phyloP scores from a whole-genome alignment of 2,888 invertebrate species.

The Drosophila barbarae region DNA sequence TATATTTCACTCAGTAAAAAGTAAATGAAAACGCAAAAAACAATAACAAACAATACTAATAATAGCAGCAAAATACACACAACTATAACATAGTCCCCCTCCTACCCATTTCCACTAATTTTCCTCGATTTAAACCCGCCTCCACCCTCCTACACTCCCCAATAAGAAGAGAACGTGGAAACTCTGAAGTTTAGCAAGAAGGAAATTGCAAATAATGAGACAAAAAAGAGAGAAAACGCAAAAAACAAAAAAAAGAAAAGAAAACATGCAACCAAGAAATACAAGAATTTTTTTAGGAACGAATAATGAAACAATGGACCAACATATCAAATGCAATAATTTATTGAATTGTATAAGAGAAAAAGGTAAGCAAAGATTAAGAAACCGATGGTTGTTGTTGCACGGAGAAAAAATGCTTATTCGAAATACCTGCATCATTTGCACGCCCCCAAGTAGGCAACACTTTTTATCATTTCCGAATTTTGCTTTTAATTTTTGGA shows the following conservation, averaged over 20 bases:
- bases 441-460: too few species aligned
- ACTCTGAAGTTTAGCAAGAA: constrained; percentile 19
- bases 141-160: constrained; percentile 10
- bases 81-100: constrained; percentile 24
- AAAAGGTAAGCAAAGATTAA: constrained; percentile 59
- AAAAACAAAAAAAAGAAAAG: not conserved
- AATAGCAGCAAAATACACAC: constrained; percentile 36
- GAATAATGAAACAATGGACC: constrained; percentile 78
- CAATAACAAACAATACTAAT: constrained; percentile 23
- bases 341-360: constrained; percentile 72
- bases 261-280: constrained; percentile 36
- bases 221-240: constrained; percentile 14
- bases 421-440: too few species aligned
- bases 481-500: too few species aligned
- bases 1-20: constrained; percentile 45
- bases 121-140: not conserved
- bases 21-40: constrained; percentile 11
- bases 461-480: too few species aligned
- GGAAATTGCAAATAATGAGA: constrained; percentile 26
- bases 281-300: constrained; percentile 73
- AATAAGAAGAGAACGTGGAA: constrained; percentile 13
- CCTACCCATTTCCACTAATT: constrained; percentile 6
- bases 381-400: not conserved
- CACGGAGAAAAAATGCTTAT: not conserved
- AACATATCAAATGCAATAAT: constrained; percentile 78